Evolutionary conservation across 2,797 vertebrate genomes (phyloP), one percentile per base, ranked within the genome.

Genomic region (Poecilia wingei): DNA sequence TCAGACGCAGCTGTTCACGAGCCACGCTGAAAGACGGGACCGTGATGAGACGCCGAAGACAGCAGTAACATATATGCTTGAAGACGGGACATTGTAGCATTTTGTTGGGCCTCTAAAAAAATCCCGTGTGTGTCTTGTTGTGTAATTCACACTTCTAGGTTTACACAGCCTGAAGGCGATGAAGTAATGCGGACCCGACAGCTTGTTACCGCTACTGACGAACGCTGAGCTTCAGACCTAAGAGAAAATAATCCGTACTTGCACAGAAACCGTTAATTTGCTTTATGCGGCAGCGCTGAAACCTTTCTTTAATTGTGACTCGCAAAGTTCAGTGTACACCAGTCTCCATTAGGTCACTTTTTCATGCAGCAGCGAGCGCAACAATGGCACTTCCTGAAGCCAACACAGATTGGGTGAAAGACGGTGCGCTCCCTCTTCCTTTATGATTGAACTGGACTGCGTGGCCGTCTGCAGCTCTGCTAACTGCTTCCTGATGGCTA

Each of bases 331-430:
- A 14, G 72, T 39, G 51, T 13, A 77, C 80, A 71, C 51, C 75
- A 70, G 76, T 55, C 31, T 16, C 71, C 79, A 71, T 70, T 25
- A 47, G 31, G 47, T 14, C 47, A 46, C 69, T 43, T 81, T 88
- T 83, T 86, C 49, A 68, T 77, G 46, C 57, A 3, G 22, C 31
- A 53, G 69, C 76, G 6, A 0, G 55, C 77, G 74, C 69, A 92
- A 92, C 85, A 92, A 91, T 94, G 85, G 87, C 0, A 0, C 91
- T 95, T 97, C 94, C 95, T 92, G 86, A 64, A 87, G 84, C 83
- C 75, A 91, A 88, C 83, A 88, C 80, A 92, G 89, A 91, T 87
- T 72, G 93, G 92, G 89, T 84, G 79, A 77, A 88, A 79, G 78
- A 12, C 84, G 66, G 80, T 45, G 49, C 0, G n/a, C 61, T 68